These are phyloP conservation scores for Panopea generosa DNA, from an alignment of 2,888 invertebrate genomes.

Conservation along the genomic window DNA sequence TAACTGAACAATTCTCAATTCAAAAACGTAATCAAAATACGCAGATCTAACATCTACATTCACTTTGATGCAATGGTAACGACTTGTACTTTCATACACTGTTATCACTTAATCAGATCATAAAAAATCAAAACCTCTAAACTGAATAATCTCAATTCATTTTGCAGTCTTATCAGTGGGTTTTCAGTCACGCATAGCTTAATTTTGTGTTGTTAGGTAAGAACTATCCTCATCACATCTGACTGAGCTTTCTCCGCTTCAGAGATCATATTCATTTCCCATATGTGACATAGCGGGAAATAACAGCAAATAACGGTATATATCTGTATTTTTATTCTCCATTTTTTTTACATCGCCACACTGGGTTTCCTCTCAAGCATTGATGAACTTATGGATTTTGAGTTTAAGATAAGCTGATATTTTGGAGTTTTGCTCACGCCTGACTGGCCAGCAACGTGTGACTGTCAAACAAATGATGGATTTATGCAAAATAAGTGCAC, in stretches of 20 bases:
- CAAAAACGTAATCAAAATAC: too few species aligned
- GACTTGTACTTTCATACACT: too few species aligned
- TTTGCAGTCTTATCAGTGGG: neutral
- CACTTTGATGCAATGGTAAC: too few species aligned
- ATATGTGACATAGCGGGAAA: slow-evolving; percentile 32
- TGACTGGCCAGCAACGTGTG: slow-evolving; percentile 2
- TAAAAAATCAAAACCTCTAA: too few species aligned
- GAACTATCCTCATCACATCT: slow-evolving; percentile 2
- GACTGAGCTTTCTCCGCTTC: neutral
- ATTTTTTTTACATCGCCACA: slow-evolving; percentile 4
- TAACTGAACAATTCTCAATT: too few species aligned
- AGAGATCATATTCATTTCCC: slow-evolving; percentile 22
- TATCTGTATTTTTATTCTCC: too few species aligned
- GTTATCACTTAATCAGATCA: too few species aligned
- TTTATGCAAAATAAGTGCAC: slow-evolving; percentile 26
- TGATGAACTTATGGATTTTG: slow-evolving; percentile 6
- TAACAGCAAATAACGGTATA: too few species aligned
- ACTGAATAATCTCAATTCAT: neutral
- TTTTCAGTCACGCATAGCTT: slow-evolving; percentile 7
- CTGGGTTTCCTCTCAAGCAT: slow-evolving; percentile 7
- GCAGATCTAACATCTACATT: too few species aligned
- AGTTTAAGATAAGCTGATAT: slow-evolving; percentile 7
- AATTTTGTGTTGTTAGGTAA: slow-evolving; percentile 2
- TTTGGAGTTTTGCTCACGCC: neutral
- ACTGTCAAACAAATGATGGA: slow-evolving; percentile 13